Evolutionary conservation across 53 echinoderm and acorn worm genomes (phyloP).

Genomic region (Luidia sarsii): DNA sequence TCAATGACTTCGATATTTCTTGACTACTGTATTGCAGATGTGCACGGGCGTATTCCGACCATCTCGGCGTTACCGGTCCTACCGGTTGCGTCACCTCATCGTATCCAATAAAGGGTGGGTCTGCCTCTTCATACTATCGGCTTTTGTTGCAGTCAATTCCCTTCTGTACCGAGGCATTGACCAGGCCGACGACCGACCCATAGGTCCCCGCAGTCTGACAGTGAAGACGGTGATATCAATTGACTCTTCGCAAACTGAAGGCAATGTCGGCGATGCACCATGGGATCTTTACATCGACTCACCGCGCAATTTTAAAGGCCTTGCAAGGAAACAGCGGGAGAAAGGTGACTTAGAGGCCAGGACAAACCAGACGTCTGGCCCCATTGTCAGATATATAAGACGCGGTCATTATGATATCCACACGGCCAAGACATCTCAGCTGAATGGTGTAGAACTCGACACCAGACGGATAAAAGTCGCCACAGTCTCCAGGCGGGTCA

Average conservation of each 20-base stretch:
- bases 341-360: conserved; percentile 12
- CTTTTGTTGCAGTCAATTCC: conserved; percentile 46
- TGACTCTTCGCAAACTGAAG: conserved; percentile 36
- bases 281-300: conserved; percentile 50
- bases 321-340: conserved; percentile 32
- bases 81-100: conserved; percentile 26
- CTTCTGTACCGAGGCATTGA: conserved; percentile 51
- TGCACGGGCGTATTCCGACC: no score
- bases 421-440: background rate
- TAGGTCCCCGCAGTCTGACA: conserved; percentile 34
- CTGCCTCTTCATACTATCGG: conserved; percentile 2
- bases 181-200: conserved; percentile 29
- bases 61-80: conserved; percentile 1
- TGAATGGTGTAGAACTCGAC: background rate
- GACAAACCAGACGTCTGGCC: conserved; percentile 1
- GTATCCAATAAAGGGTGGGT: background rate
- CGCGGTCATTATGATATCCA: conserved; percentile 1
- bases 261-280: background rate
- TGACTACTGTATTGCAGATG: conserved; percentile 51
- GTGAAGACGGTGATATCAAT: conserved; percentile 41
- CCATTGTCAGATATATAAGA: conserved; percentile 30
- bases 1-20: background rate
- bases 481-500: background rate
- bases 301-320: conserved; percentile 17
- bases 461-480: background rate